A percentile compares a stretch with the other conserved stretches of the same genome.
Conservation (phyloP, 2,113 vertebrate genomes). For the Ptilonorhynchus violaceus region DNA sequence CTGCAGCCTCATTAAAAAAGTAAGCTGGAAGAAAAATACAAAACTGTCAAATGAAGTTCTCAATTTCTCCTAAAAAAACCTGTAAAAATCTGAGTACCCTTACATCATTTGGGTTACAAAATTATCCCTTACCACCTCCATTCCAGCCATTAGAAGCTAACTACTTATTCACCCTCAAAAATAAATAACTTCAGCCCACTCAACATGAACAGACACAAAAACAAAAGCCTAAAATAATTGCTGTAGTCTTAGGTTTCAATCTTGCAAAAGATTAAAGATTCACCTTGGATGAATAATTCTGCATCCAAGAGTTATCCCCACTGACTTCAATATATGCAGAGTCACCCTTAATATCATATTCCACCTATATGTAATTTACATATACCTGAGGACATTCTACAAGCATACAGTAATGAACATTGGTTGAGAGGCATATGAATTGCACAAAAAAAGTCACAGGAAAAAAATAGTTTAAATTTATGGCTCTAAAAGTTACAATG, state of each 20-base stretch:
- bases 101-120: not conserved
- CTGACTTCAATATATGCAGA: not conserved
- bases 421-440: not conserved
- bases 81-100: not conserved
- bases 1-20: not conserved
- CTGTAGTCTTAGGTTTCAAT: not conserved
- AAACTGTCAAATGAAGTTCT: not conserved
- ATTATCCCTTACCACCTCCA: not conserved
- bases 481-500: not conserved
- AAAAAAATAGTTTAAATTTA: not conserved
- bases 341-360: not conserved
- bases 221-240: not conserved
- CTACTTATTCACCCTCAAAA: not conserved
- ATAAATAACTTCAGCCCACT: not conserved
- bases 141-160: not conserved
- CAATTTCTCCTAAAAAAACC: not conserved
- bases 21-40: not conserved
- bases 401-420: not conserved
- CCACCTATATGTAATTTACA: not conserved
- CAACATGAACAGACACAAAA: not conserved
- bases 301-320: not conserved
- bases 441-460: not conserved
- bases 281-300: not conserved
- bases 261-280: not conserved
- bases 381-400: not conserved